Evolutionary conservation across 1,140 invertebrate genomes (phyloP).

Genomic region (Epicauta chinensis): DNA sequence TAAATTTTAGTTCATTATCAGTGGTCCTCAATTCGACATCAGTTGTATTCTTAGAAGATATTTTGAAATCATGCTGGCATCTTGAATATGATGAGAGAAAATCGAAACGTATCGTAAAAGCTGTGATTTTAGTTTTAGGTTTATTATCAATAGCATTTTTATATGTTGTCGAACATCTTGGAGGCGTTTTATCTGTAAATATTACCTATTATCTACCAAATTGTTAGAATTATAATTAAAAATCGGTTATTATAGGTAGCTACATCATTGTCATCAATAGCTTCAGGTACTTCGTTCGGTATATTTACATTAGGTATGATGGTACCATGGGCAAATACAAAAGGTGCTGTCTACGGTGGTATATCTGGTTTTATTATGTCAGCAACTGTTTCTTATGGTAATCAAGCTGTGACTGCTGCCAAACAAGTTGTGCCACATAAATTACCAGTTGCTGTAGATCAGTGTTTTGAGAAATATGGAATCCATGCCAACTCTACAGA

Average conservation of each 20-base stretch:
- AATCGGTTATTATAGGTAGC: slow-evolving; percentile 54
- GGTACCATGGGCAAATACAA: slow-evolving; percentile 72
- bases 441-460: slow-evolving; percentile 41
- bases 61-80: slow-evolving; percentile 63
- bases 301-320: slow-evolving; percentile 81
- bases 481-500: slow-evolving; percentile 17
- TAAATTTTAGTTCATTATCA: slow-evolving; percentile 62
- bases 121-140: slow-evolving; percentile 57
- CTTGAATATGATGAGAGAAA: slow-evolving; percentile 54
- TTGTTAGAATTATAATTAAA: not conserved
- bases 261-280: slow-evolving; percentile 71
- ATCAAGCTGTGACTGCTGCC: slow-evolving; percentile 43
- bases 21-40: slow-evolving; percentile 77
- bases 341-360: slow-evolving; percentile 53
- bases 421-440: slow-evolving; percentile 43
- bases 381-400: slow-evolving; percentile 51
- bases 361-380: slow-evolving; percentile 51
- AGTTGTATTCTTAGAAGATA: slow-evolving; percentile 73
- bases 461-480: slow-evolving; percentile 34
- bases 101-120: slow-evolving; percentile 60
- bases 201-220: no score
- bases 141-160: slow-evolving; percentile 57
- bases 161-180: slow-evolving; percentile 63
- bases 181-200: slow-evolving; percentile 63
- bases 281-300: slow-evolving; percentile 76